These are phyloP conservation scores for Aphelenchoides avenae DNA, from an alignment of 1,140 invertebrate species.

Conservation along the genomic window DNA sequence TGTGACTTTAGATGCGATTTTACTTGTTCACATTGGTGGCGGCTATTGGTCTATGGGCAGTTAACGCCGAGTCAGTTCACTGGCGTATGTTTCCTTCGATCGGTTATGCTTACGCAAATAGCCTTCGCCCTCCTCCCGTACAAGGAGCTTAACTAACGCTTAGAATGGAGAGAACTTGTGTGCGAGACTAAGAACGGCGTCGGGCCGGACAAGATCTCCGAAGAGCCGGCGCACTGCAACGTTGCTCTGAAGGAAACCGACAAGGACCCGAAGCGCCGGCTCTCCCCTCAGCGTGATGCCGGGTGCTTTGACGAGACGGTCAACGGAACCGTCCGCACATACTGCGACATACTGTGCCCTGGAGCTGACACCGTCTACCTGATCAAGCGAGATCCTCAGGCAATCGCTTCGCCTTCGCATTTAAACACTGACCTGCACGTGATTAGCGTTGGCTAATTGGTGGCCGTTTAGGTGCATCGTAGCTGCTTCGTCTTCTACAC, in stretches of 20 bases:
- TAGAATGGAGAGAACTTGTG: constrained; percentile 46
- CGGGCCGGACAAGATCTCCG: constrained; percentile 36
- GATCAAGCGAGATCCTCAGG: constrained; percentile 45
- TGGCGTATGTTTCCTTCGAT: too few relatives aligned
- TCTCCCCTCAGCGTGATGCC: constrained; percentile 9
- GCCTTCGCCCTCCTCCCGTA: too few relatives aligned
- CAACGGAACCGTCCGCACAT: constrained; percentile 44
- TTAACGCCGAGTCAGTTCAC: too few relatives aligned
- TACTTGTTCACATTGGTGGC: too few relatives aligned
- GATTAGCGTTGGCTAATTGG: not conserved
- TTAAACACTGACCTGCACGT: not conserved
- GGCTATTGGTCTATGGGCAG: too few relatives aligned
- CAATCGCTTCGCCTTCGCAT: constrained; percentile 22
- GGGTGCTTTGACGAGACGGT: constrained; percentile 49
- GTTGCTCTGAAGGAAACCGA: constrained; percentile 41
- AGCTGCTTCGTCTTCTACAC: constrained; percentile 47
- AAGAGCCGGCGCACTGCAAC: constrained; percentile 37
- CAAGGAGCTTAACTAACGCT: too few relatives aligned
- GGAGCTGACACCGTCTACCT: constrained; percentile 52
- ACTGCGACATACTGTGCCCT: constrained; percentile 36
- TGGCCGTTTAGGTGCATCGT: not conserved
- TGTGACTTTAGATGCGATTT: too few relatives aligned
- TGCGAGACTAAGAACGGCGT: constrained; percentile 34
- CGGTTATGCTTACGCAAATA: too few relatives aligned
- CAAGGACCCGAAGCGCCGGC: constrained; percentile 29